phyloP scores from a whole-genome alignment of 2,888 invertebrate genomes.

The Abrostola tripartita region DNA sequence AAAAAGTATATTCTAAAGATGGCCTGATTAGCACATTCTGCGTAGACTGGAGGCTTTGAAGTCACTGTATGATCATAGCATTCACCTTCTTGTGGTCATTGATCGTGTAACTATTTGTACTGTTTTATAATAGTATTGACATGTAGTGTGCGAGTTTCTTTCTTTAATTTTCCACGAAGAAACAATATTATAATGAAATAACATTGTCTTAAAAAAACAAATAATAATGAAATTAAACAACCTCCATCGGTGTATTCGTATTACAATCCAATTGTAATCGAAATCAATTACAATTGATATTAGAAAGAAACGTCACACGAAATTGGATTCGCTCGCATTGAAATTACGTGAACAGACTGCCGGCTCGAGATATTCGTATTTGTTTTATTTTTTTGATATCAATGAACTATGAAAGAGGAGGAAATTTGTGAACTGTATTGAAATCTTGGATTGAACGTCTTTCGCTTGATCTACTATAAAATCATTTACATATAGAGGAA shows the following conservation, averaged over 20 bases:
- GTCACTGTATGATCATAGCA: too few species aligned
- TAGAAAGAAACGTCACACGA: constrained; percentile 20
- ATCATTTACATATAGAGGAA: not conserved
- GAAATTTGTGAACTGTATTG: constrained; percentile 1
- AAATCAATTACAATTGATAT: constrained; percentile 27
- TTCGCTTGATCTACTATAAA: not conserved
- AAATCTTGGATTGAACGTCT: not conserved
- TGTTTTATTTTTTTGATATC: constrained; percentile 11
- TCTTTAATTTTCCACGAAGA: too few species aligned
- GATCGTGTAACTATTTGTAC: too few species aligned
- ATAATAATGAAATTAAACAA: too few species aligned
- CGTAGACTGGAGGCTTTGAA: too few species aligned
- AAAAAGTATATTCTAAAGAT: too few species aligned
- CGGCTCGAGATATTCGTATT: constrained; percentile 14
- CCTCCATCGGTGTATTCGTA: not conserved
- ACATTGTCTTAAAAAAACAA: too few species aligned
- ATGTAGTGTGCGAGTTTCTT: too few species aligned
- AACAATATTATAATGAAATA: too few species aligned
- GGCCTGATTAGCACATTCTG: too few species aligned
- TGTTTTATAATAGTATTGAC: too few species aligned
- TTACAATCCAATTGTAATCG: constrained; percentile 1
- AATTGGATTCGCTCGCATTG: constrained; percentile 27
- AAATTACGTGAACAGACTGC: constrained; percentile 20
- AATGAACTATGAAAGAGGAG: constrained; percentile 9
- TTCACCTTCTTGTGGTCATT: too few species aligned